Evolutionary conservation across 2,888 invertebrate genomes (phyloP), one percentile per base, ranked within the genome.

Genomic region (Latrodectus elegans): DNA sequence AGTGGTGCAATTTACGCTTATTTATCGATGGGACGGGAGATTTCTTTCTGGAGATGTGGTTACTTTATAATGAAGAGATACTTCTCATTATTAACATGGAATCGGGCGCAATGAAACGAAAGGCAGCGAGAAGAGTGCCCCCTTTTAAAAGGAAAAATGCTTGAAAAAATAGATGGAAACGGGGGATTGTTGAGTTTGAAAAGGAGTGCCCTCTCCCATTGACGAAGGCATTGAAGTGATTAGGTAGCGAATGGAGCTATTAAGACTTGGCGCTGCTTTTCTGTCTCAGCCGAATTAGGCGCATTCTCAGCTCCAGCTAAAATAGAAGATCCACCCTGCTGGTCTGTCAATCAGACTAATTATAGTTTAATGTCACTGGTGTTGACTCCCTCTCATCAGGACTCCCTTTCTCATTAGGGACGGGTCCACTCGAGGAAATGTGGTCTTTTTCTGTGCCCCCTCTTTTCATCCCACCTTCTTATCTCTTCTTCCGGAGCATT

Each of bases 311-410:
- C 70, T 73, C 60, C 64, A 53, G 88, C 83, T 74, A 88, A 88
- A 88, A 79, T 79, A 80, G 84, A 80, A 79, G 80, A 78, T 78
- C 88, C 75, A 75, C 88, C 79, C 84, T 75, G 60, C 84, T 75
- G 75, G 88, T 80, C 88, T 88, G 88, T 88, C 88, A 88, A 88
- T 88, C 88, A 88, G 88, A 84, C 88, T 88, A 88, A 88, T 88
- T 88, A 88, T 88, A 88, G 84, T 88, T 88, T 88, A 88, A 88
- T 88, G 88, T 88, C 88, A 84, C 88, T 84, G 72, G 79, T 83
- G 87, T 88, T 83, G 82, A 83, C 87, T 82, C 68, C 74, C 52
- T 64, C 83, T 83, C 82, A 78, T 83, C 78, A 83, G 78, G 74
- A 77, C 78, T 79, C 82, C 67, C 83, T 83, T 88, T 88, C 88